A percentile compares a stretch with the other conserved stretches of the same genome.
Conservation (phyloP, 2,797 vertebrate species). For the Anableps anableps region DNA sequence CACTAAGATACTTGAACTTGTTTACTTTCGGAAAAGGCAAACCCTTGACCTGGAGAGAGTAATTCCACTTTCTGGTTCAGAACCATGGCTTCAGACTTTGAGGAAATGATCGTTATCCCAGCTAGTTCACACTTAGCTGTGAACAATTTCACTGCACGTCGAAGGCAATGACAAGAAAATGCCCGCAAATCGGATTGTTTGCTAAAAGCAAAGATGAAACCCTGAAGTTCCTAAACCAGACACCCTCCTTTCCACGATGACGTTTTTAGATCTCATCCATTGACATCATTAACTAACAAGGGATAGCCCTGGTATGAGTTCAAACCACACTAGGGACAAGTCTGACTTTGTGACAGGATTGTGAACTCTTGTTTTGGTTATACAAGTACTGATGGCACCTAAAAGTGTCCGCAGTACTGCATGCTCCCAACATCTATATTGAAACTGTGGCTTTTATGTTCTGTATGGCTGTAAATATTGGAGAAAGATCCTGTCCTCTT, state of each 20-base stretch:
- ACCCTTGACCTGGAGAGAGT: background rate
- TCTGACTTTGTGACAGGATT: background rate
- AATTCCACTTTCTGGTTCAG: background rate
- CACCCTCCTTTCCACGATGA: background rate
- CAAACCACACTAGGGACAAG: background rate
- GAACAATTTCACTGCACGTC: background rate
- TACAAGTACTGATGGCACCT: background rate
- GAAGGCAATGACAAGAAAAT: background rate
- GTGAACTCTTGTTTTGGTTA: background rate
- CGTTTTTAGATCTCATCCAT: background rate
- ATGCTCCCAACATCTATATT: background rate
- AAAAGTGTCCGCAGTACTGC: background rate
- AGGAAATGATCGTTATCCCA: background rate
- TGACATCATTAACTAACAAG: background rate
- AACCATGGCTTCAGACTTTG: background rate
- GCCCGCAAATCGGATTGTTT: background rate
- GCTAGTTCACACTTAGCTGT: background rate
- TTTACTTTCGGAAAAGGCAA: background rate
- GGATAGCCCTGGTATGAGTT: background rate
- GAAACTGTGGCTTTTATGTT: slow-evolving; percentile 33
- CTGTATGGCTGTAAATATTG: slow-evolving; percentile 52
- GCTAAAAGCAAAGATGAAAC: background rate
- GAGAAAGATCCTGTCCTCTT: slow-evolving; percentile 11
- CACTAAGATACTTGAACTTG: background rate
- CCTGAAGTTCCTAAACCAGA: background rate